Percentiles rank a stretch among this genome's conserved stretches.
Evolutionary conservation across 2,888 invertebrate genomes (phyloP).

Genomic region (Brenthis hecate): DNA sequence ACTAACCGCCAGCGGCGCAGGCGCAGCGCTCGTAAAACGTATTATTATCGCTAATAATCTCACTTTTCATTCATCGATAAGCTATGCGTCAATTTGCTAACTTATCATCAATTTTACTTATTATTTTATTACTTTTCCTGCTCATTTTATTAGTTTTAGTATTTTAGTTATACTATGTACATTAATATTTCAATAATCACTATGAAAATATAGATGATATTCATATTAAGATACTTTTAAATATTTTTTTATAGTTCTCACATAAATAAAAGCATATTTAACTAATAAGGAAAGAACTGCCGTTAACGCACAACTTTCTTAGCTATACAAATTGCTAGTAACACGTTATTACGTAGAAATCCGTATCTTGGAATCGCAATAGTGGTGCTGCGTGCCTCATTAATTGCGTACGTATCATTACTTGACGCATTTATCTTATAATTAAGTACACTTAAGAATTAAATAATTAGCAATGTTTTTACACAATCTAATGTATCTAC

Average conservation of each 20-base stretch:
- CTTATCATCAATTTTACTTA: constrained; percentile 23
- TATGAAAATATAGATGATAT: too few species aligned
- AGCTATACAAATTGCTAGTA: constrained; percentile 11
- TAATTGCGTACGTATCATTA: constrained; percentile 19
- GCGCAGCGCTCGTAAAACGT: constrained; percentile 69
- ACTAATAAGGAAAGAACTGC: constrained; percentile 3
- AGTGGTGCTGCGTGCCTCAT: constrained; percentile 14
- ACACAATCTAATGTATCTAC: background rate
- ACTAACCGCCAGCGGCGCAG: constrained; percentile 68
- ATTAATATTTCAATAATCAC: too few species aligned
- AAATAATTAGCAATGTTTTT: constrained; percentile 7
- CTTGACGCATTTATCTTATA: constrained; percentile 22
- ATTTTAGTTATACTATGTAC: background rate
- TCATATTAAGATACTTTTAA: too few species aligned
- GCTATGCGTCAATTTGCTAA: constrained; percentile 30
- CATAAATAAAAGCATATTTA: background rate
- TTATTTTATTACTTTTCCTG: constrained; percentile 21
- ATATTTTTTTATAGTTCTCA: background rate
- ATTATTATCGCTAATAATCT: constrained; percentile 65
- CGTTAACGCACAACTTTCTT: constrained; percentile 6
- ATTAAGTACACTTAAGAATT: constrained; percentile 16
- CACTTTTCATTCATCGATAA: constrained; percentile 35
- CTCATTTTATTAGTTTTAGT: background rate
- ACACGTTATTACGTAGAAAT: constrained; percentile 22
- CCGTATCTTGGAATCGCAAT: constrained; percentile 18